Evolutionary conservation across 1,140 invertebrate genomes (phyloP), one percentile per base, ranked within the genome.

Genomic region (Drosophila auraria): DNA sequence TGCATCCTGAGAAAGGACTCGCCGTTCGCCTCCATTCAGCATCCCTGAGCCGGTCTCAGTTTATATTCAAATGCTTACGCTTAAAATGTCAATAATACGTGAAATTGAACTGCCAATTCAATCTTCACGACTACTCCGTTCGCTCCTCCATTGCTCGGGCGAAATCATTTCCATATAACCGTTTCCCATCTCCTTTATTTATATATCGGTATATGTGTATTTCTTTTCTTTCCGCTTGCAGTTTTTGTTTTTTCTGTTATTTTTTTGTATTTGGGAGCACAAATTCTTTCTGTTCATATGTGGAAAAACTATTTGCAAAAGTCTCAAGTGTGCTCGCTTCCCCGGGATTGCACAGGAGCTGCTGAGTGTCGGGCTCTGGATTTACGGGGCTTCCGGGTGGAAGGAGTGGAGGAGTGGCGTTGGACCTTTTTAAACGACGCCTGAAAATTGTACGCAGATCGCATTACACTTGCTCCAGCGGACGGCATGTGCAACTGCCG

Each of bases 101-200:
- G 87, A 90, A 90, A 90, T 90, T 90, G 86, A 90, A 90, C 86
- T 90, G 86, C 86, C 87, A 90, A 90, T 84, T 90, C 82, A 86
- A 90, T 89, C 71, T 90, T 63, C 68, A 69, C 81, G 70, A 75
- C 58, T 75, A 69, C 62, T 80, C 56, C 61, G 56, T 51, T 69
- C 42, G 47, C 40, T 82, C 73, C 30, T 61, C 53, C 80, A 63
- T 47, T 44, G 11, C 61, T 51, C 44, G 61, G 51, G 58, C 66
- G 30, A 70, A 87, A 89, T 89, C 77, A 87, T 87, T 87, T 87
- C 81, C 84, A 83, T 83, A 80, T 77, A 89, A 83, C 80, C 80
- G 69, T 53, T 84, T 75, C 72, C 82, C 66, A 82, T 77, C 65
- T 68, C 47, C 69, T 36, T 73, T 80, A 77, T 87, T 89, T 89